Conservation (phyloP, 2,888 invertebrate species). For the Lasioglossum leucozonium region DNA sequence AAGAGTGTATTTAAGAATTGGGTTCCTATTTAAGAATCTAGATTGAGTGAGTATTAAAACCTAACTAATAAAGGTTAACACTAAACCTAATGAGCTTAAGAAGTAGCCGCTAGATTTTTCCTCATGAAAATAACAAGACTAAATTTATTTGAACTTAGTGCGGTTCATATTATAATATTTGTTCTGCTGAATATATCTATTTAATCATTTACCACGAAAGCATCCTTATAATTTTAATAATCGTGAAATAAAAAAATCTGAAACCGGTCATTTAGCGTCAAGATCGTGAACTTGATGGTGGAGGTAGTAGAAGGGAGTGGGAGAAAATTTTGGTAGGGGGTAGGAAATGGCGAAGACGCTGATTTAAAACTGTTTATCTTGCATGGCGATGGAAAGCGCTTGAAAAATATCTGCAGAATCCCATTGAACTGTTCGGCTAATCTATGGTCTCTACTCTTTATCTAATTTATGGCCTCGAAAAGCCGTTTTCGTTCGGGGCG, state of each 20-base stretch:
- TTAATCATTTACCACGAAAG: too few relatives aligned
- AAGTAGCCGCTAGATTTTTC: too few relatives aligned
- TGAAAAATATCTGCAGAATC: neutral
- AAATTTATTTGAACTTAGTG: too few relatives aligned
- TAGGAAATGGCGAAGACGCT: neutral
- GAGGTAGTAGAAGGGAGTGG: neutral
- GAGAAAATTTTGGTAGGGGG: neutral
- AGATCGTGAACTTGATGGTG: neutral
- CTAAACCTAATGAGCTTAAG: too few relatives aligned
- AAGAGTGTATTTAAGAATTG: neutral
- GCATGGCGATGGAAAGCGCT: neutral
- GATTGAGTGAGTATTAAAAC: neutral
- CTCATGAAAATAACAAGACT: too few relatives aligned
- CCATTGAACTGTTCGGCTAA: neutral
- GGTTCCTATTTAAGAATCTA: too few relatives aligned
- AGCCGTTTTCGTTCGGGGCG: neutral
- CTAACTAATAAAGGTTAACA: neutral
- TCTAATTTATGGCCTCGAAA: neutral
- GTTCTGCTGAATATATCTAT: too few relatives aligned
- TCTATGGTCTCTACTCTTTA: neutral
- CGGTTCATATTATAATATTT: too few relatives aligned
- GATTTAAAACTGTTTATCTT: conserved; percentile 3
- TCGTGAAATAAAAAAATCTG: too few relatives aligned
- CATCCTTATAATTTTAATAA: too few relatives aligned
- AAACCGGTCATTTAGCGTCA: too few relatives aligned